These are phyloP conservation scores for Psittacus erithacus DNA, from an alignment of 2,113 vertebrate species.

Conservation along the genomic window DNA sequence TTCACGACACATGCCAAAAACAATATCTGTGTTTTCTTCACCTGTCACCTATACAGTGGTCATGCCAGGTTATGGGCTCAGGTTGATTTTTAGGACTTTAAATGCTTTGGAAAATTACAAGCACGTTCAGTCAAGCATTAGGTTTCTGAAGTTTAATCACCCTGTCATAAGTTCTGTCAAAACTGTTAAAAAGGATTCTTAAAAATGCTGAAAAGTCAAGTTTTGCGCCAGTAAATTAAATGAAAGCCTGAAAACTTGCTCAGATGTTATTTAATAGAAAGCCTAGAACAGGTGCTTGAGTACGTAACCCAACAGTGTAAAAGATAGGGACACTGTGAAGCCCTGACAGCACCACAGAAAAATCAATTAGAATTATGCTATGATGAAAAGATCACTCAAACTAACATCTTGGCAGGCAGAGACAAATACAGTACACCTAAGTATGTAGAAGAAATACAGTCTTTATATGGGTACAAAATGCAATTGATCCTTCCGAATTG, in stretches of 20 bases:
- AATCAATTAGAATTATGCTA: background rate
- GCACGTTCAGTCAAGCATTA: background rate
- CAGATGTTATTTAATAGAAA: background rate
- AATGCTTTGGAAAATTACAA: constrained; percentile 25
- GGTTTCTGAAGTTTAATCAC: background rate
- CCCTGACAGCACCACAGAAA: background rate
- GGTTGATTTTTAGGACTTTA: constrained; percentile 14
- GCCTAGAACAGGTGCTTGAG: background rate
- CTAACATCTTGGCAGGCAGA: background rate
- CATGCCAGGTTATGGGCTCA: background rate
- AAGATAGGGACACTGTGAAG: background rate
- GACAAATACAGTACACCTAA: background rate
- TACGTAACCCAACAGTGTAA: background rate
- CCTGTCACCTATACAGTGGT: background rate
- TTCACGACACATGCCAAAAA: background rate
- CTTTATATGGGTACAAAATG: background rate
- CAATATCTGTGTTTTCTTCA: constrained; percentile 24
- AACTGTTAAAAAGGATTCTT: background rate
- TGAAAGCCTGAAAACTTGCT: background rate
- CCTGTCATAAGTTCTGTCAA: background rate
- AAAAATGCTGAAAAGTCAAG: constrained; percentile 5
- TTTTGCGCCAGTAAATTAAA: background rate
- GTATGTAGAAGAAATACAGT: rapidly evolving
- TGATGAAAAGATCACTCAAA: background rate
- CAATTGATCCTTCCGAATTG: background rate